Evolutionary conservation across 2,888 invertebrate genomes (phyloP).

Genomic region (Acanthoscelides obtectus): DNA sequence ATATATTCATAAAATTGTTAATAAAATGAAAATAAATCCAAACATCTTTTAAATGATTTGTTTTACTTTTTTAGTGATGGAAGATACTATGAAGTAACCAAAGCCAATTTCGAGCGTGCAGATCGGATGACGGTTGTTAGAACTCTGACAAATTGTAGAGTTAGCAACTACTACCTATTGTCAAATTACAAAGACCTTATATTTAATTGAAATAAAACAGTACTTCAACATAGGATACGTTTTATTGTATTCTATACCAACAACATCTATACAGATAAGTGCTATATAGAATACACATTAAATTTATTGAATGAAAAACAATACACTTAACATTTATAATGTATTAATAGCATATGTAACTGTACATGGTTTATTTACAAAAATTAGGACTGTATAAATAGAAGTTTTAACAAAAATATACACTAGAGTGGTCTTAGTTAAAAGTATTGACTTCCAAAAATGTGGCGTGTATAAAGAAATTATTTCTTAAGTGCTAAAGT

Average conservation of each 20-base stretch:
- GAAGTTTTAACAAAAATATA: neutral
- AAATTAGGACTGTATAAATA: neutral
- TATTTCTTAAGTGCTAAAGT: neutral
- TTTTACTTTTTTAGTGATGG: constrained; percentile 92
- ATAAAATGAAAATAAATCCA: no score
- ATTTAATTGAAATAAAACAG: constrained; percentile 60
- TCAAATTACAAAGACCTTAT: constrained; percentile 92
- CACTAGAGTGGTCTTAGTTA: neutral
- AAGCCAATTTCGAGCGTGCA: constrained; percentile 98
- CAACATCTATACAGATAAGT: neutral
- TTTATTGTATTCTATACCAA: constrained; percentile 15
- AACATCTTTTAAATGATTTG: no score
- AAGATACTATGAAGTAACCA: constrained; percentile 97
- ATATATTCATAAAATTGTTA: neutral
- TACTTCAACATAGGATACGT: constrained; percentile 12
- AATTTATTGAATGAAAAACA: constrained; percentile 8
- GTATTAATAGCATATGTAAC: neutral
- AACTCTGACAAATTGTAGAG: constrained; percentile 92
- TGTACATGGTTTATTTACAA: neutral
- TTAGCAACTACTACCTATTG: constrained; percentile 89
- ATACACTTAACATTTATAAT: neutral
- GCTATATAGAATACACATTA: neutral
- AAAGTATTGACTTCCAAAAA: neutral
- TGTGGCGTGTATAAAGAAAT: neutral
- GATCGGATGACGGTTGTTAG: constrained; percentile 95